A percentile compares a stretch with the other conserved stretches of the same genome.
Conservation (phyloP, 2,113 vertebrate species). For the Limanda limanda region DNA sequence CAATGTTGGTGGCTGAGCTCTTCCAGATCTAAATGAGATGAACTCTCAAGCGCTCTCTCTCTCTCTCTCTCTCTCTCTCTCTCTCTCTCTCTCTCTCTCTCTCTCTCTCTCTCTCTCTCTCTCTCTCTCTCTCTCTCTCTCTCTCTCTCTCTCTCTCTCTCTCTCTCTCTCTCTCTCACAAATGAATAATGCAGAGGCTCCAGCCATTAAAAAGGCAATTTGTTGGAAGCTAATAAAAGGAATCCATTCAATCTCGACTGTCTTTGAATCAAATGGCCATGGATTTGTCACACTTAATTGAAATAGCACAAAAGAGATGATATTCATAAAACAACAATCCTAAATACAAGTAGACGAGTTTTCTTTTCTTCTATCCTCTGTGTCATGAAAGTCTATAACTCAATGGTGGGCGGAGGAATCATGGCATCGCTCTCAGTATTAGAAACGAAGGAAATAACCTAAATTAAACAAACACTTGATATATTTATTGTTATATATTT, state of each 20-base stretch:
- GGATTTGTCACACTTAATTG: slow-evolving; percentile 59
- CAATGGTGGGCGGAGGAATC: slow-evolving; percentile 5
- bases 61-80: too few species aligned
- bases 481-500: too few species aligned
- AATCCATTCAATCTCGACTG: slow-evolving; percentile 73
- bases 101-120: too few species aligned
- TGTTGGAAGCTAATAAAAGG: slow-evolving; percentile 69
- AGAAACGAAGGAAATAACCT: slow-evolving; percentile 33
- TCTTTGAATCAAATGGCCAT: slow-evolving; percentile 59
- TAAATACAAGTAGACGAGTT: slow-evolving; percentile 37
- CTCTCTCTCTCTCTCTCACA: slow-evolving; percentile 53
- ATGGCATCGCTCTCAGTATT: not conserved
- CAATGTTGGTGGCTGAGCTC: slow-evolving; percentile 43
- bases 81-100: slow-evolving; percentile 33
- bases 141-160: slow-evolving; percentile 52
- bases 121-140: too few species aligned
- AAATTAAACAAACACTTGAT: not conserved
- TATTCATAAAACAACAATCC: slow-evolving; percentile 58
- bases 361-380: not conserved
- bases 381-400: slow-evolving; percentile 12
- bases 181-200: slow-evolving; percentile 72
- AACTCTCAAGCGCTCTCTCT: slow-evolving; percentile 40
- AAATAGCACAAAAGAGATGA: slow-evolving; percentile 49
- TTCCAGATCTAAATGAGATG: slow-evolving; percentile 58
- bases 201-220: slow-evolving; percentile 66